Conservation (phyloP, 2,888 invertebrate species). For the Cyaniris semiargus region DNA sequence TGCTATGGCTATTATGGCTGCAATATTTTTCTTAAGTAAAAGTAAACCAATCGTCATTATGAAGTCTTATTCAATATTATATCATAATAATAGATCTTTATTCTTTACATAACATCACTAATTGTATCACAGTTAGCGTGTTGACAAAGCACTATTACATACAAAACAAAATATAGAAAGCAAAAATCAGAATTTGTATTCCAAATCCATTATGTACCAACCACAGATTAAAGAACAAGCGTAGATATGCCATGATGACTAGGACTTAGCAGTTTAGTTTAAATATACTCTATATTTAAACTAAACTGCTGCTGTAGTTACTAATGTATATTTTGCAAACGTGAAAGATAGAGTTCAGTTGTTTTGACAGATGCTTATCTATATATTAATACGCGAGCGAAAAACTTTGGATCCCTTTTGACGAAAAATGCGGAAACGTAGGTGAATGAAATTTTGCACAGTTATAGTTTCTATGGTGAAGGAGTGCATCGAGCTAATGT, state of each 20-base stretch:
- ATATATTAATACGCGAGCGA: too few relatives aligned
- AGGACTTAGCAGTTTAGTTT: background rate
- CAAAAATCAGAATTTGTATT: constrained; percentile 16
- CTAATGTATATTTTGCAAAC: too few relatives aligned
- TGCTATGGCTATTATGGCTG: too few relatives aligned
- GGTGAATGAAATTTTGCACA: too few relatives aligned
- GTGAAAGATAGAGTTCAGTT: too few relatives aligned
- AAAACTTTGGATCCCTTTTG: too few relatives aligned
- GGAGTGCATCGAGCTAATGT: too few relatives aligned
- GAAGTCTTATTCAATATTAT: constrained; percentile 10
- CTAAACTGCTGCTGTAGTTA: too few relatives aligned
- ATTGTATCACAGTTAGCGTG: constrained; percentile 18
- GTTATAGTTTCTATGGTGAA: too few relatives aligned
- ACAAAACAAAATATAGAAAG: constrained; percentile 22
- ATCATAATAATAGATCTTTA: constrained; percentile 18
- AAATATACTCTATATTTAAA: too few relatives aligned
- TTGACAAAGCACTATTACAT: constrained; percentile 15
- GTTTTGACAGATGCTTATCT: too few relatives aligned
- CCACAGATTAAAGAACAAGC: background rate
- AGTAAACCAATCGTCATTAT: background rate
- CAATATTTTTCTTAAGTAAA: background rate
- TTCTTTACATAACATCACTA: constrained; percentile 6
- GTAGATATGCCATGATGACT: background rate
- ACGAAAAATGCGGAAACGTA: too few relatives aligned
- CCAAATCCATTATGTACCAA: constrained; percentile 26